Evolutionary conservation across 2,888 invertebrate species (phyloP).

Genomic region (Drosophila trichaetosa): DNA sequence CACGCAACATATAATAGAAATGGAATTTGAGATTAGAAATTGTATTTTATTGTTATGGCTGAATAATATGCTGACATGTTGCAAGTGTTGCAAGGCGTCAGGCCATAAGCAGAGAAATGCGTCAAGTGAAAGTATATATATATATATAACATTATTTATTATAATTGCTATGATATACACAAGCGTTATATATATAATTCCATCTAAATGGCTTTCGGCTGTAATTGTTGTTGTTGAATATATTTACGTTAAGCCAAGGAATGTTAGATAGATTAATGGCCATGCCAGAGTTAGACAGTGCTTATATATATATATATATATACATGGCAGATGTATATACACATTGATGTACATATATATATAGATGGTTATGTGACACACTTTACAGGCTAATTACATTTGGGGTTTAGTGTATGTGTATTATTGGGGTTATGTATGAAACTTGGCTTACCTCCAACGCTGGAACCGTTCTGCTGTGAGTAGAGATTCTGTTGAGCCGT

Average conservation of each 20-base stretch:
- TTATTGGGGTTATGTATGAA: background rate
- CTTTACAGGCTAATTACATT: conserved; percentile 56
- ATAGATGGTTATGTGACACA: conserved; percentile 19
- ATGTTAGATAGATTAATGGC: conserved; percentile 17
- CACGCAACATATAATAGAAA: conserved; percentile 56
- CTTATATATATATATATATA: conserved; percentile 5
- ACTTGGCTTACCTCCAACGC: conserved; percentile 86
- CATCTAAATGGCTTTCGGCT: background rate
- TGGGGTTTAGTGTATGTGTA: background rate
- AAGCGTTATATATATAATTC: background rate
- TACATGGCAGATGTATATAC: background rate
- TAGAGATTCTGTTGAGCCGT: conserved; percentile 86
- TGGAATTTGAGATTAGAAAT: conserved; percentile 63
- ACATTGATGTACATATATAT: background rate
- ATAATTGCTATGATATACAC: conserved; percentile 28
- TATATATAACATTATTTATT: conserved; percentile 26
- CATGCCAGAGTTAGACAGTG: background rate
- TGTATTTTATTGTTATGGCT: conserved; percentile 50
- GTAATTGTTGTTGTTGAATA: background rate
- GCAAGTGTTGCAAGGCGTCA: background rate
- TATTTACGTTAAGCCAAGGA: conserved; percentile 4
- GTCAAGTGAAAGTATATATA: conserved; percentile 46
- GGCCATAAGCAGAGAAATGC: conserved; percentile 30
- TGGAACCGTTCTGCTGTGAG: conserved; percentile 86
- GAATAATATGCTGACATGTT: conserved; percentile 40